A percentile compares a stretch with the other conserved stretches of the same genome.
Evolutionary conservation across 1,140 invertebrate species (phyloP).

Genomic region (Chironomus striatipennis): DNA sequence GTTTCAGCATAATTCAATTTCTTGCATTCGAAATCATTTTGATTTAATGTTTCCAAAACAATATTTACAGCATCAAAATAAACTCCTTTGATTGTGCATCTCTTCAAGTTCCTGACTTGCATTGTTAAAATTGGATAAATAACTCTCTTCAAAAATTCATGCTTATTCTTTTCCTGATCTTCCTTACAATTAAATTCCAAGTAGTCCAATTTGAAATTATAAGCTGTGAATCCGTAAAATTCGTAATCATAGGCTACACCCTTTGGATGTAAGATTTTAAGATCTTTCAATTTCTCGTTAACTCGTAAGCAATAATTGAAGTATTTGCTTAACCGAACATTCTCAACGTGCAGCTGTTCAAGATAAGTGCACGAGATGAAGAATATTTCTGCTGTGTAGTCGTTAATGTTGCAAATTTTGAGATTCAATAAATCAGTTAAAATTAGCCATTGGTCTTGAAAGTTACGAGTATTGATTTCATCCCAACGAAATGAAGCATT

Average conservation of each 20-base stretch:
- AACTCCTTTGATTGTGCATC: background rate
- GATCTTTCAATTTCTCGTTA: conserved; percentile 6
- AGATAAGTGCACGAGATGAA: background rate
- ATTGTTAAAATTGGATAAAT: background rate
- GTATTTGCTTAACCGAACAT: background rate
- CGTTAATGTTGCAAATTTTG: background rate
- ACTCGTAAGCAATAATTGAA: background rate
- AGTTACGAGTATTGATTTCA: background rate
- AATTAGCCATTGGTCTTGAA: background rate
- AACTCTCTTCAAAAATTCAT: background rate
- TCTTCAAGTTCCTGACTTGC: background rate
- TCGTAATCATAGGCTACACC: background rate
- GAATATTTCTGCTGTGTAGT: background rate
- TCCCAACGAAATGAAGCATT: background rate
- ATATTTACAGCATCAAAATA: background rate
- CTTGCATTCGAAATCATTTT: no score
- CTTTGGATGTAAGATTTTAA: background rate
- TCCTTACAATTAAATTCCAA: background rate
- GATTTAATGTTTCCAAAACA: no score
- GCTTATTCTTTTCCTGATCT: background rate
- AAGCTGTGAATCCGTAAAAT: background rate
- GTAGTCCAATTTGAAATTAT: background rate
- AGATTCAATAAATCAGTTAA: background rate
- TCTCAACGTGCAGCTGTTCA: background rate
- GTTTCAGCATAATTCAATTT: no score